A percentile compares a stretch with the other conserved stretches of the same genome.
phyloP scores from a whole-genome alignment of 1,140 invertebrate genomes.

The Lordiphosa mommai region DNA sequence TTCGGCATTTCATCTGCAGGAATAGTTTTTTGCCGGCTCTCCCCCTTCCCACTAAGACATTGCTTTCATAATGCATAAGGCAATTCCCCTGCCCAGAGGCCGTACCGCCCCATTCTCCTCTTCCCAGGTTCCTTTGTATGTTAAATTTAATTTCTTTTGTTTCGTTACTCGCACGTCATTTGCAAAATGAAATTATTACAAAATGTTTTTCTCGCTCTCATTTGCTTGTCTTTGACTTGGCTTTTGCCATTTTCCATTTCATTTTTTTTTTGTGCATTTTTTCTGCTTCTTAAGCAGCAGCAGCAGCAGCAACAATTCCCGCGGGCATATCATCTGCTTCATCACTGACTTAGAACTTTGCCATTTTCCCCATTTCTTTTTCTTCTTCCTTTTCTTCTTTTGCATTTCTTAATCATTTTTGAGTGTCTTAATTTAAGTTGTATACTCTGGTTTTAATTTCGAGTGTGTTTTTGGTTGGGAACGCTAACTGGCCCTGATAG shows the following conservation, averaged over 20 bases:
- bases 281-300: constrained; percentile 30
- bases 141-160: constrained; percentile 79
- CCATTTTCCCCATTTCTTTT: constrained; percentile 42
- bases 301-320: constrained; percentile 48
- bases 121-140: constrained; percentile 59
- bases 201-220: constrained; percentile 59
- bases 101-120: constrained; percentile 15
- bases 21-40: constrained; percentile 56
- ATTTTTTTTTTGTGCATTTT: constrained; percentile 25
- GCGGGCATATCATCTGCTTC: constrained; percentile 75
- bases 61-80: constrained; percentile 73
- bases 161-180: constrained; percentile 78
- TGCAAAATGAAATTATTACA: constrained; percentile 79
- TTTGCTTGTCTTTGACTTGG: constrained; percentile 37
- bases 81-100: constrained; percentile 9
- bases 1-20: constrained; percentile 45
- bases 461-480: constrained; percentile 26
- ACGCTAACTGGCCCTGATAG: constrained; percentile 57
- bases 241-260: constrained; percentile 28
- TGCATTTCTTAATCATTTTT: constrained; percentile 75
- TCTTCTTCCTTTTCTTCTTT: constrained; percentile 28
- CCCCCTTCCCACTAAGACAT: constrained; percentile 38
- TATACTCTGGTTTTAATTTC: constrained; percentile 60
- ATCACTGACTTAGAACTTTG: constrained; percentile 43
- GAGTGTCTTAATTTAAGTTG: constrained; percentile 69